phyloP scores from a whole-genome alignment of 2,888 invertebrate genomes.

The Balanococcus diminutus region DNA sequence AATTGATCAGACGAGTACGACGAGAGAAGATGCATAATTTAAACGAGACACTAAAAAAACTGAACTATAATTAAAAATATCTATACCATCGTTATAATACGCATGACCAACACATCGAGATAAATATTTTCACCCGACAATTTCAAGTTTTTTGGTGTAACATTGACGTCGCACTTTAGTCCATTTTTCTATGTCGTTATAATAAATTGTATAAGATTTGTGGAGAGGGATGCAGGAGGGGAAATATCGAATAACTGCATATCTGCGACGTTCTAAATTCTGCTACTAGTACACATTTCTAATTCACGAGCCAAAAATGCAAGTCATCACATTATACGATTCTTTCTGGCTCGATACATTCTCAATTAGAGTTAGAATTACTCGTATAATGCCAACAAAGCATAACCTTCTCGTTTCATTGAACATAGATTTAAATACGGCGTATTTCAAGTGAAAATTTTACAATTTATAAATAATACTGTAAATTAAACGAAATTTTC shows the following conservation, averaged over 20 bases:
- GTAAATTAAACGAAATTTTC: neutral
- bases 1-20: neutral
- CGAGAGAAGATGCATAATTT: neutral
- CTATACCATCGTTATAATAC: neutral
- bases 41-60: neutral
- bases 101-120: neutral
- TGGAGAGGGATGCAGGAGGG: neutral
- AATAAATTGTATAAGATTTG: neutral
- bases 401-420: conserved; percentile 2
- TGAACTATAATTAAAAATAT: neutral
- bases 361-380: conserved; percentile 13
- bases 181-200: neutral
- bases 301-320: conserved; percentile 6
- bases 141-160: neutral
- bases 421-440: neutral
- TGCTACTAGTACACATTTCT: neutral
- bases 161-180: neutral
- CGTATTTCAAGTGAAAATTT: neutral
- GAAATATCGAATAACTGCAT: neutral
- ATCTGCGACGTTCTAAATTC: neutral
- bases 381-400: neutral
- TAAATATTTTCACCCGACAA: neutral
- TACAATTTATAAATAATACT: neutral
- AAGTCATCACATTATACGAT: neutral
- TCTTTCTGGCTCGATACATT: neutral